These are phyloP conservation scores for Thunnus albacares DNA, from an alignment of 2,797 vertebrate species.

Conservation along the genomic window DNA sequence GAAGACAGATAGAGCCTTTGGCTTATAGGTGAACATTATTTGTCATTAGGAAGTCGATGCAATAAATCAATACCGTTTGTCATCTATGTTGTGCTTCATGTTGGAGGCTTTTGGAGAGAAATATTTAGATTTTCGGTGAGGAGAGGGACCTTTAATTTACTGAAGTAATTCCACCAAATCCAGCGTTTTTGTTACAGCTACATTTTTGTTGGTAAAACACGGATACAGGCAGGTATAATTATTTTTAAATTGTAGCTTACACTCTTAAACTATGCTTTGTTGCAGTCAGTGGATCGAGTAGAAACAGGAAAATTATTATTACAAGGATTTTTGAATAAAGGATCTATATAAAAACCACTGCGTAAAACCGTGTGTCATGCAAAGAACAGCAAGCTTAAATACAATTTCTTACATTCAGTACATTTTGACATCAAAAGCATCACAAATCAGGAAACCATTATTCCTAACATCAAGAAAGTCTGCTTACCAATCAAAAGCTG, in stretches of 20 bases:
- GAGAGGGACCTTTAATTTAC: not conserved
- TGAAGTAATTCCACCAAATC: slow-evolving; percentile 4
- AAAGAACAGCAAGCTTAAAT: not conserved
- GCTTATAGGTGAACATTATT: slow-evolving; percentile 9
- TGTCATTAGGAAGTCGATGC: slow-evolving; percentile 14
- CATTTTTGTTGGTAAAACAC: not conserved
- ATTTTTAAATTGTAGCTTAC: not conserved
- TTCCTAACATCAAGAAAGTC: not conserved
- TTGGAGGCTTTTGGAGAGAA: not conserved
- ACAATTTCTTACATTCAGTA: not conserved
- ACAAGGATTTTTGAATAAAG: not conserved
- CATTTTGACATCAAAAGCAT: not conserved
- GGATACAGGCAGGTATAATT: not conserved
- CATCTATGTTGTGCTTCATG: not conserved
- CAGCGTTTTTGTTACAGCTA: not conserved
- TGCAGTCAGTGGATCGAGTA: not conserved
- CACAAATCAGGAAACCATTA: not conserved
- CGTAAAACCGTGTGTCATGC: not conserved
- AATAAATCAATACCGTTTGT: slow-evolving; percentile 23
- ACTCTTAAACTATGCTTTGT: not conserved
- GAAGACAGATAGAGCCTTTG: slow-evolving; percentile 12
- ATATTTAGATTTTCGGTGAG: not conserved
- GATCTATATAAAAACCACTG: not conserved
- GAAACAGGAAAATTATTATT: not conserved
- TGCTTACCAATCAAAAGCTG: not conserved